Evolutionary conservation across 2,797 vertebrate species (phyloP), one percentile per base, ranked within the genome.

Genomic region (Sebastes kiyomatsui): DNA sequence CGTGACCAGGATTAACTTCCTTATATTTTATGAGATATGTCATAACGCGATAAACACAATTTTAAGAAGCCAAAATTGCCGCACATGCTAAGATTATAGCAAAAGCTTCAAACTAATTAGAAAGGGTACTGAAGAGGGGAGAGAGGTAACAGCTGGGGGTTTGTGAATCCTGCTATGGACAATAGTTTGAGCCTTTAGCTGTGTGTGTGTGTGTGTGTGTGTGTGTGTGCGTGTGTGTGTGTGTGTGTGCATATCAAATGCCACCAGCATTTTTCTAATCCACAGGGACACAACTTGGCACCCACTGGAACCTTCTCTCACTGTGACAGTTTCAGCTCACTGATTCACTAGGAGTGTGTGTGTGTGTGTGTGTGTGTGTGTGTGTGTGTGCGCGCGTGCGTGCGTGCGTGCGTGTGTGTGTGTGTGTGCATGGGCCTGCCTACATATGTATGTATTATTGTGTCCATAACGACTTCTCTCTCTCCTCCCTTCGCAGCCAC

Each of bases 241-340:
- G 13, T 69, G 42, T 42, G 22, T 22, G 16, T 59, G 22, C 65
- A 56, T 76, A 77, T 84, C 71, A 86, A 88, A 83, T 89, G 85
- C 87, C 86, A 85, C 78, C 72, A 88, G 87, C 81, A 73, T 86
- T 91, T 89, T 84, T 87, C 62, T 86, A 90, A 91, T 90, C 88
- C 87, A 81, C 82, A 68, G 88, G 81, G 87, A 92, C 76, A 87
- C 49, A 86, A 82, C 86, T 87, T 83, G 86, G 83, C 88, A 87
- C 83, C 82, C 85, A 88, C 72, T 85, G 83, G 89, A 92, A 85
- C 80, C 81, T 84, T 89, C 85, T 84, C 81, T 87, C 79, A 84
- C 82, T 88, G 81, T 88, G 87, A 89, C 88, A 90, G 88, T 89
- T 90, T 93, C 77, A 85, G 89, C 84, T 90, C 88, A 85, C 74